Evolutionary conservation across 2,797 vertebrate genomes (phyloP), one percentile per base, ranked within the genome.

Genomic region (Molossus molossus): DNA sequence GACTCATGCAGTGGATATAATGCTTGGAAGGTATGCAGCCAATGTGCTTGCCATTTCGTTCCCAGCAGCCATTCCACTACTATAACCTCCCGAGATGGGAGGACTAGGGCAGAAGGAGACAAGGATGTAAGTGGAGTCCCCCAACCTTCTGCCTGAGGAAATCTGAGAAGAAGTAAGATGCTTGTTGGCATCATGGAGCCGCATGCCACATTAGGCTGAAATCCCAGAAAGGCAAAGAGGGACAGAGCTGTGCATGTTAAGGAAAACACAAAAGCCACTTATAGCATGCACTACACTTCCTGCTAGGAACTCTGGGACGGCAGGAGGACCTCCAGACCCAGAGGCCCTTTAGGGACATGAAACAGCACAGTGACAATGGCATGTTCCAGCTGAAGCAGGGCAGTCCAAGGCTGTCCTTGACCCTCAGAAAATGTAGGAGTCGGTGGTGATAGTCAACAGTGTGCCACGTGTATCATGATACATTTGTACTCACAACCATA

Each of bases 341-440:
- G 17, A 88, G 65, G 12, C n/a, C 67, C 72, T 69, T 53, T 2
- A 20, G 15, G 14, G n/a, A 64, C 18, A 13, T 29, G 65, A 82
- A 45, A 57, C 72, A 72, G 58, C 69, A 25, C 6, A 37, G 18
- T 29, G 29, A 86, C 33, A 9, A 23, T 50, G 48, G 77, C 21
- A 53, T 4, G 18, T 29, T 33, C 3, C 4, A 45, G n/a, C 91
- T 72, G 53, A 20, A 87, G 55, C 67, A 64, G 40, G 18, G 21
- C 21, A 65, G 14, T 4, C 45, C 1, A 20, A 62, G 25, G 29
- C 57, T 62, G 14, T 33, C 64, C 62, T 12, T 5, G 60, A 72
- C 65, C 57, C 25, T 95, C 73, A 55, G 57, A 94, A 85, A 58
- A 81, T 45, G 13, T 33, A 82, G 57, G 27, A 83, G 62, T 5